Base-by-base conservation (phyloP, 2,113 vertebrate species). In the Gnathonemus echidnorhynchus region DNA sequence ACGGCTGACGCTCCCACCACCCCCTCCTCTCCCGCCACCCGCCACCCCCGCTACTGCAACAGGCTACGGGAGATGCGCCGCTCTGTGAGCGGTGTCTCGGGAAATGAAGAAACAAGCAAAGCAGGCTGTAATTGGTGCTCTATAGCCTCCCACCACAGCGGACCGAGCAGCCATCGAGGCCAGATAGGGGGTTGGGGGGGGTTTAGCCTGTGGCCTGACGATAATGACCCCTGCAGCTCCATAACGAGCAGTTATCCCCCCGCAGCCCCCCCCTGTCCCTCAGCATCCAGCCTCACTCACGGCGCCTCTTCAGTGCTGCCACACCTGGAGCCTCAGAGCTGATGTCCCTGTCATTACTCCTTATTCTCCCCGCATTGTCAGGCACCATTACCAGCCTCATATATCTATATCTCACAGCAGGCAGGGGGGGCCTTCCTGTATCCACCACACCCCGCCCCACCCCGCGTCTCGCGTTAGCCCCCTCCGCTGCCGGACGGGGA, bases 231-330 rank as follows among this genome's bases (percentile, higher is more conserved):
- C 42, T 91, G 91, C 89, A 91, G 89, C 92, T 92, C 92, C 93
- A 91, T 94, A 94, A 94, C 46, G 91, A 93, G 90, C 93, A 93
- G 94, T 94, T 94, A 94, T 93, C 89, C 48, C 89, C 89, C 91
- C 49, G 90, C 8, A 70, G 62, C n/a, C 24, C 1, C n/a, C 1
- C 42, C 21, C 21, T 66, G 62, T 49, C 24, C 62, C 24, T 49
- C 58, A 80, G 15, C 46, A 27, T 5, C 27, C 42, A 46, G 6
- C 42, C 62, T 35, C 66, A 89, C 24, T 39, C 83, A 85, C 42
- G 2, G n/a, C 21, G 9, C 13, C 70, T 35, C 70, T 39, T 39
- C 31, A 39, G 31, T 17, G 35, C 31, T 13, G 74, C 74, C 17
- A 7, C 74, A 50, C 84, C 42, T 48, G 46, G 1, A 15, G 9